Evolutionary conservation across 2,113 vertebrate species (phyloP).

Genomic region (Actenoides hombroni): DNA sequence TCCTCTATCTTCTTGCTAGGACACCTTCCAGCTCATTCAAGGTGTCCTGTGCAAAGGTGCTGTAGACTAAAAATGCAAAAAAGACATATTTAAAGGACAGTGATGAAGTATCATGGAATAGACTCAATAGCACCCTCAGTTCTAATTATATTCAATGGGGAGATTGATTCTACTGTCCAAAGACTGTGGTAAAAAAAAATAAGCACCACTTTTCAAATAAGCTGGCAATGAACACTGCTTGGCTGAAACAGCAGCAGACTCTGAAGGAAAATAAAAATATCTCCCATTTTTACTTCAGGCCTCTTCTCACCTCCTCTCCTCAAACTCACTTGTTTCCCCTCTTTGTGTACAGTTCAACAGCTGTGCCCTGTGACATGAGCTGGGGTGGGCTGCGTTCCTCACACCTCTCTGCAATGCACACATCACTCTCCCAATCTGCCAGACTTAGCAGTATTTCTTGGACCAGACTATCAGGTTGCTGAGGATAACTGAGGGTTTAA

Average conservation of each 20-base stretch:
- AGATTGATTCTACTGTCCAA: neutral
- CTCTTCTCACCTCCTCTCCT: neutral
- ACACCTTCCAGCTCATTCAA: neutral
- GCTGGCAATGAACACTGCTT: neutral
- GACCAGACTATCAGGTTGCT: slow-evolving; percentile 3
- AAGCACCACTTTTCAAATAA: neutral
- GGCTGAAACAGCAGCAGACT: neutral
- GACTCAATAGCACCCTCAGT: neutral
- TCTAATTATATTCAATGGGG: neutral
- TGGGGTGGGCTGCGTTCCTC: slow-evolving; percentile 24
- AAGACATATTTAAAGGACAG: neutral
- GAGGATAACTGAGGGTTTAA: slow-evolving; percentile 20
- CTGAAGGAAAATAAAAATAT: neutral
- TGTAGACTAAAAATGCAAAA: neutral
- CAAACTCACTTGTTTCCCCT: neutral
- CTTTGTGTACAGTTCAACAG: slow-evolving; percentile 36
- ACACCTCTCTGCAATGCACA: slow-evolving; percentile 57
- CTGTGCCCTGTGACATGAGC: neutral
- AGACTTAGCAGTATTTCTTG: slow-evolving; percentile 12
- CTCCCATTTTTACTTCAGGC: neutral
- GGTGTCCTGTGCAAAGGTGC: neutral
- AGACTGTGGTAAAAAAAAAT: neutral
- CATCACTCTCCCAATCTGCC: neutral
- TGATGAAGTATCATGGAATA: neutral
- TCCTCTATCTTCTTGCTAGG: neutral